Evolutionary conservation across 2,113 vertebrate genomes (phyloP).

Genomic region (Machaerirhynchus nigripectus): DNA sequence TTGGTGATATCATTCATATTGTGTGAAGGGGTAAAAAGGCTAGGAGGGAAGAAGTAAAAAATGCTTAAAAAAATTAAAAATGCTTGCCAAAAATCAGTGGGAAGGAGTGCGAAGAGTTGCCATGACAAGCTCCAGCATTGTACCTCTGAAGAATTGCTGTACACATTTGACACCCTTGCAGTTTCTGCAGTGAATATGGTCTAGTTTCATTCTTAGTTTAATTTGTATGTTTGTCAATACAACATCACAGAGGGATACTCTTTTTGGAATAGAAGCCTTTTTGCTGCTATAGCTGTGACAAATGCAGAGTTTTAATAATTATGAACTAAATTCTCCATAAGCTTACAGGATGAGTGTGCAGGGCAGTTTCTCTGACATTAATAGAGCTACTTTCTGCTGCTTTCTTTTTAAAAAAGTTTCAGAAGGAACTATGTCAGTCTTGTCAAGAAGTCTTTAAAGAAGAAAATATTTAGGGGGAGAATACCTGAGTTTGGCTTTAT

Average conservation of each 20-base stretch:
- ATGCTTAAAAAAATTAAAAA: constrained; percentile 27
- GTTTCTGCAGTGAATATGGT: constrained; percentile 10
- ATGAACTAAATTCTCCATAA: background rate
- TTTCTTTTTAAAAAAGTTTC: background rate
- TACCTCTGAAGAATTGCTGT: constrained; percentile 62
- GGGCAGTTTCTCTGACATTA: background rate
- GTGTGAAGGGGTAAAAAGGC: background rate
- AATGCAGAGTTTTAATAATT: background rate
- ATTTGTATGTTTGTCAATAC: background rate
- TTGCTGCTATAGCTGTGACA: background rate
- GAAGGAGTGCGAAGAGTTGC: constrained; percentile 72
- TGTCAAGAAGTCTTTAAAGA: background rate
- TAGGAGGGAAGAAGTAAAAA: constrained; percentile 54
- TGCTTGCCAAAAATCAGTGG: constrained; percentile 63
- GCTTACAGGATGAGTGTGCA: background rate
- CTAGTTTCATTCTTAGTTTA: constrained; percentile 9
- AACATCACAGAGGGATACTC: background rate
- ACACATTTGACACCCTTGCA: constrained; percentile 48
- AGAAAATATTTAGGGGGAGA: background rate
- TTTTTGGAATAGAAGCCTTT: background rate
- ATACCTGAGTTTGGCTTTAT: background rate
- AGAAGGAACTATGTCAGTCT: background rate
- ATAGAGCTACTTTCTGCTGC: background rate
- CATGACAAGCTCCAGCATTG: constrained; percentile 69
- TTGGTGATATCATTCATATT: background rate